A percentile compares a stretch with the other conserved stretches of the same genome.
Conservation (phyloP, 2,113 vertebrate genomes). For the Aepyceros melampus region DNA sequence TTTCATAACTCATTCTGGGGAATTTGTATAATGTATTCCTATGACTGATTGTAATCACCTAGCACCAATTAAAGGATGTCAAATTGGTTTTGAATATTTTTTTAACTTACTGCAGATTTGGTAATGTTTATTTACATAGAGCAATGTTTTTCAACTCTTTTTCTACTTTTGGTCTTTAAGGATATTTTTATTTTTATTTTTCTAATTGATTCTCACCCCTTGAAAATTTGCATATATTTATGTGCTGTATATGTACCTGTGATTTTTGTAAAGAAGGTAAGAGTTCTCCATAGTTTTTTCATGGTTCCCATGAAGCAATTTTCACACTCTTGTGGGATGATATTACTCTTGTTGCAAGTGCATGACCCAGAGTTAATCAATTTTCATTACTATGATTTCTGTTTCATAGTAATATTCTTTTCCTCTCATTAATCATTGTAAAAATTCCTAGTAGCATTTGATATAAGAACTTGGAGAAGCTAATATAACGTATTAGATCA, state of each 20-base stretch:
- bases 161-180: not conserved
- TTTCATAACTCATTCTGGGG: not conserved
- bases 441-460: slow-evolving; percentile 35
- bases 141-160: not conserved
- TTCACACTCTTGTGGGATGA: not conserved
- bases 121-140: slow-evolving; percentile 11
- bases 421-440: slow-evolving; percentile 55
- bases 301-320: not conserved
- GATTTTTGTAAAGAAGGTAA: not conserved
- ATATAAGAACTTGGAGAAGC: slow-evolving; percentile 38
- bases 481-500: slow-evolving; percentile 48
- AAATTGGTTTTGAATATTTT: not conserved
- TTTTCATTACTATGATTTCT: not conserved
- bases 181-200: not conserved
- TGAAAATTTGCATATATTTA: not conserved
- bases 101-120: slow-evolving; percentile 35
- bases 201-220: not conserved
- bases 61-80: not conserved
- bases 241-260: not conserved
- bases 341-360: not conserved
- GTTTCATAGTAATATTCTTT: slow-evolving; percentile 20
- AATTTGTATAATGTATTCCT: not conserved
- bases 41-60: not conserved
- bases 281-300: not conserved
- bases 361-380: not conserved